Evolutionary conservation across 2,888 invertebrate species (phyloP).

Genomic region (Aporophyla nigra): DNA sequence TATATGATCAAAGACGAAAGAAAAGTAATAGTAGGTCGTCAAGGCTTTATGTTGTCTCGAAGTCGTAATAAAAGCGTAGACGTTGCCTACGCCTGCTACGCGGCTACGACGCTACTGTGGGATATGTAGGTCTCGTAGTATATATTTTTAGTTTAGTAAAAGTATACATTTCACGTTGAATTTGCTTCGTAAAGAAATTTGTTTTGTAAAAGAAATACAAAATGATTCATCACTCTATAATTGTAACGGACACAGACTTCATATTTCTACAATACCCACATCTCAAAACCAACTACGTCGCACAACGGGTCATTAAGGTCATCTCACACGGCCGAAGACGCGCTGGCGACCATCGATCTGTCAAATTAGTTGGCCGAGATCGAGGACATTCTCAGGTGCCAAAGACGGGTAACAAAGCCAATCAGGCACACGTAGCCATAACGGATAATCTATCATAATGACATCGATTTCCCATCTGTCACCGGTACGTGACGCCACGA

Average conservation of each 20-base stretch:
- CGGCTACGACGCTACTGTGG: slow-evolving; percentile 17
- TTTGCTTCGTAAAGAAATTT: too few species aligned
- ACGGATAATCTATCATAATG: slow-evolving; percentile 90
- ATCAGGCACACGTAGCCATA: slow-evolving; percentile 85
- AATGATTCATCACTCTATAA: neutral
- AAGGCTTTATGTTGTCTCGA: slow-evolving; percentile 42
- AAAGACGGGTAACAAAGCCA: slow-evolving; percentile 89
- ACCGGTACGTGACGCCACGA: slow-evolving; percentile 79
- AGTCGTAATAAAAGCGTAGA: slow-evolving; percentile 47
- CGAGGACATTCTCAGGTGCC: slow-evolving; percentile 84
- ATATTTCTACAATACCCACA: neutral
- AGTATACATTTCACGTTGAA: neutral
- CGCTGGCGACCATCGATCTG: slow-evolving; percentile 85
- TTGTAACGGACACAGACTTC: neutral
- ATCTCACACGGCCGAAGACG: slow-evolving; percentile 76
- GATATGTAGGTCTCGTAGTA: slow-evolving; percentile 19
- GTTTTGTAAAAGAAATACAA: neutral
- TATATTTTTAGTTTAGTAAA: neutral
- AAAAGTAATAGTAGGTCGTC: slow-evolving; percentile 43
- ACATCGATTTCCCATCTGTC: slow-evolving; percentile 88
- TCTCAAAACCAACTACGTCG: slow-evolving; percentile 26
- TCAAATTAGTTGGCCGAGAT: slow-evolving; percentile 86
- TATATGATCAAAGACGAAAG: slow-evolving; percentile 54
- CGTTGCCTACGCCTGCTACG: slow-evolving; percentile 25
- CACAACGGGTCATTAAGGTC: slow-evolving; percentile 80